Base-by-base conservation (phyloP, 2,888 invertebrate genomes). In the Polymixis lichenea region DNA sequence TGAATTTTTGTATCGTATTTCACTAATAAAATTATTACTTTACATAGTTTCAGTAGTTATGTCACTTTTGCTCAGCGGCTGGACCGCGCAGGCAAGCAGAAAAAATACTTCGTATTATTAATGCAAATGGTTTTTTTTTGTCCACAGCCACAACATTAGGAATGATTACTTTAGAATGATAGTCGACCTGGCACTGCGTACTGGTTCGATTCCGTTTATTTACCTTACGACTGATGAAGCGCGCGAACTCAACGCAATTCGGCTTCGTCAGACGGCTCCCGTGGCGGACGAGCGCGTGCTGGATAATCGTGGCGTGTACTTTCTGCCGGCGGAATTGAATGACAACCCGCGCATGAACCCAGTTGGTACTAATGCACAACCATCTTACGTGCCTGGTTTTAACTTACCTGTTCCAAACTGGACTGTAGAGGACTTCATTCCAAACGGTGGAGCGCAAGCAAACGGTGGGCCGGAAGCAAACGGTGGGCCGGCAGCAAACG, bases 61-160 rank as follows among this genome's bases (percentile, higher is more conserved):
- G 28, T n/a, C 17, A 51, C 15, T 22, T 25, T 25, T 28, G 9
- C 28, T 9, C 17, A 32, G 22, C 17, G 32, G 28, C 0, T 5
- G 15, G 5, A 28, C 32, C 0, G 17, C 11, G 53, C 6, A n/a
- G 1, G 7, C 17, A 15, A 17, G n/a, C 2, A 32, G 38, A 32
- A 28, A 28, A 66, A 15, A 66, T 32, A 32, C 55, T 56, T 56
- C 32, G 65, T 51, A 64, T 76, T 58, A 51, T 68, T 77, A 68
- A 77, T 58, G 62, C 19, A 56, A 49, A 55, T 46, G 9, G 43
- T 46, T 83, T 8, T 81, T 70, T 76, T 82, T 85, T 85, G 82
- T 85, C 51, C 70, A 61, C 83, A 83, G 83, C 85, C 49, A 70
- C 17, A 38, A 49, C 15, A 46, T 72, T 15, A 66, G 65, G 53